phyloP scores from a whole-genome alignment of 2,797 vertebrate species.

The Eutrigla gurnardus region DNA sequence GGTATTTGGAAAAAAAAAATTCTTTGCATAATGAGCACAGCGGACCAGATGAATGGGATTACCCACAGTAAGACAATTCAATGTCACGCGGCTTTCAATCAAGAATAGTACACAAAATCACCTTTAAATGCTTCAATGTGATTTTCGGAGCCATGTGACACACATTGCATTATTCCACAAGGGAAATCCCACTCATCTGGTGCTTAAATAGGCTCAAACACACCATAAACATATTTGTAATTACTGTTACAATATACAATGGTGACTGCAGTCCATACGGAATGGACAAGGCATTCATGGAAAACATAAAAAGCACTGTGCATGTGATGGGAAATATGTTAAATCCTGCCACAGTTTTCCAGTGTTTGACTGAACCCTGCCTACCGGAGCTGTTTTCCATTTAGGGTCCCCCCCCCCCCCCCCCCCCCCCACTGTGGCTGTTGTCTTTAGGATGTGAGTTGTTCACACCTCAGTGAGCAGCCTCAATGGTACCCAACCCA shows the following conservation, averaged over 20 bases:
- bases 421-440: slow-evolving; percentile 53
- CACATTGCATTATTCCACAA: slow-evolving; percentile 15
- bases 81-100: slow-evolving; percentile 27
- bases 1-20: slow-evolving; percentile 40
- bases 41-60: slow-evolving; percentile 51
- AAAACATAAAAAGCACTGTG: slow-evolving; percentile 8
- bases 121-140: slow-evolving; percentile 23
- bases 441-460: slow-evolving; percentile 73
- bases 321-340: slow-evolving; percentile 12
- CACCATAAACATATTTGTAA: slow-evolving; percentile 39
- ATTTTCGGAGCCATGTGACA: slow-evolving; percentile 18
- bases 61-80: slow-evolving; percentile 39
- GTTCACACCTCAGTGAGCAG: slow-evolving; percentile 82
- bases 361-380: slow-evolving; percentile 53
- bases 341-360: slow-evolving; percentile 32
- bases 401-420: slow-evolving; percentile 39
- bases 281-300: slow-evolving; percentile 13
- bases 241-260: slow-evolving; percentile 23
- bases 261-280: slow-evolving; percentile 3
- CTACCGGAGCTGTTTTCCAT: slow-evolving; percentile 57
- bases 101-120: slow-evolving; percentile 12
- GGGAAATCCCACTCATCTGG: slow-evolving; percentile 35
- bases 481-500: slow-evolving; percentile 69
- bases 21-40: slow-evolving; percentile 41
- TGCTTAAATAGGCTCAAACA: slow-evolving; percentile 16